Evolutionary conservation across 2,113 vertebrate species (phyloP), one percentile per base, ranked within the genome.

Genomic region (Gallinago media): DNA sequence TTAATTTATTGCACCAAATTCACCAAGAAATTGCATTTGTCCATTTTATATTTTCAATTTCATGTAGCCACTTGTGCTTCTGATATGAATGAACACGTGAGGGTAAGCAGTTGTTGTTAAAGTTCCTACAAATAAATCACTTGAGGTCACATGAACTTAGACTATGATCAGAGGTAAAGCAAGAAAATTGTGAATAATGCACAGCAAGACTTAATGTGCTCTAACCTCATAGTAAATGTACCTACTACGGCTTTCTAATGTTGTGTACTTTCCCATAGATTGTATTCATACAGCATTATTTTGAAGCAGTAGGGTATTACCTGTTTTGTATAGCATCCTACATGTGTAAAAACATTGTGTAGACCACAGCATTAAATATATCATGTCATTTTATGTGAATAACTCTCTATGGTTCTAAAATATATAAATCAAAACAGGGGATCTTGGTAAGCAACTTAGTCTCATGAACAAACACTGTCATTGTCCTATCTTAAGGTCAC

Each of bases 81-180:
- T 0, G 8, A 6, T 62, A 83, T 36, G 83, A 76, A 88, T 31
- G 42, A 83, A 56, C 29, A 32, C 9, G 6, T 76, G 6, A 80
- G 9, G 3, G 4, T 34, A 80, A 86, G 5, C 11, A 50, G 6
- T 32, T 1, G 1, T 62, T 0, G 0, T 68, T 73, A 34, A 81
- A 67, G 6, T 55, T 82, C 27, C 23, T 52, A 54, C 27, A 67
- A 82, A 75, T 50, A 59, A 86, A 80, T 72, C 9, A 59, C 12
- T 78, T 72, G 32, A 71, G 14, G 11, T 85, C 22, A 17, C 1
- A 12, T 52, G 76, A 82, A 72, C n/a, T 50, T 68, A 54, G 32
- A 29, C 12, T 5, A 27, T 8, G 38, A 67, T 66, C 11, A 54
- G 32, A 76, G n/a, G 46, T 36, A 73, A 92, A 63, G n/a, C 26